A percentile compares a stretch with the other conserved stretches of the same genome.
These are phyloP conservation scores for Aphidius ervi DNA, from an alignment of 1,140 invertebrate species.

Conservation along the genomic window DNA sequence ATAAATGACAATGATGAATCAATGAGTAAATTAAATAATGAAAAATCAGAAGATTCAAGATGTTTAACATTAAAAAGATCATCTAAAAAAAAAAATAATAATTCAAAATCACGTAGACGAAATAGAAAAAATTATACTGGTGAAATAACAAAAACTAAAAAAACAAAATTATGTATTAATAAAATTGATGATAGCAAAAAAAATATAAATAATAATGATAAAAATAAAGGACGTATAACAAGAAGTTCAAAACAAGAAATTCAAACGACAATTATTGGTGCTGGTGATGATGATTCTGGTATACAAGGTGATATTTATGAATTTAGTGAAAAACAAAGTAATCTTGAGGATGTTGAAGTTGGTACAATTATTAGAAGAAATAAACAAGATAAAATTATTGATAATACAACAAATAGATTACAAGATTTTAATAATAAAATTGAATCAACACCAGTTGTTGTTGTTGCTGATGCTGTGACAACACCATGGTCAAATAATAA, in stretches of 20 bases:
- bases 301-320: conserved; percentile 53
- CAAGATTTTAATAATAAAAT: conserved; percentile 34
- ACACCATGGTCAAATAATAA: conserved; percentile 36
- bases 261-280: conserved; percentile 26
- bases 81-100: conserved; percentile 17
- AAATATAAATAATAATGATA: conserved; percentile 22
- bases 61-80: conserved; percentile 44
- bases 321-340: conserved; percentile 49
- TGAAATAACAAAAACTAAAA: conserved; percentile 28
- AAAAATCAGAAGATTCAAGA: conserved; percentile 39
- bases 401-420: conserved; percentile 26
- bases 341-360: conserved; percentile 43
- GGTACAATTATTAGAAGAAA: conserved; percentile 35
- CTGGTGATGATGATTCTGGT: conserved; percentile 49
- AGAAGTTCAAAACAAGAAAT: conserved; percentile 40
- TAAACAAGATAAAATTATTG: conserved; percentile 18
- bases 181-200: conserved; percentile 17
- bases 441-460: conserved; percentile 27
- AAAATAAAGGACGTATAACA: conserved; percentile 40
- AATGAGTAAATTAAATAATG: conserved; percentile 11
- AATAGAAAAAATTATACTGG: conserved; percentile 17
- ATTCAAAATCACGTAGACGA: conserved; percentile 17
- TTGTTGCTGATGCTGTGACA: conserved; percentile 23
- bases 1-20: conserved; percentile 3
- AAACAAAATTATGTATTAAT: conserved; percentile 27